phyloP scores from a whole-genome alignment of 2,113 vertebrate species.

The Neolamprologus ventralis region DNA sequence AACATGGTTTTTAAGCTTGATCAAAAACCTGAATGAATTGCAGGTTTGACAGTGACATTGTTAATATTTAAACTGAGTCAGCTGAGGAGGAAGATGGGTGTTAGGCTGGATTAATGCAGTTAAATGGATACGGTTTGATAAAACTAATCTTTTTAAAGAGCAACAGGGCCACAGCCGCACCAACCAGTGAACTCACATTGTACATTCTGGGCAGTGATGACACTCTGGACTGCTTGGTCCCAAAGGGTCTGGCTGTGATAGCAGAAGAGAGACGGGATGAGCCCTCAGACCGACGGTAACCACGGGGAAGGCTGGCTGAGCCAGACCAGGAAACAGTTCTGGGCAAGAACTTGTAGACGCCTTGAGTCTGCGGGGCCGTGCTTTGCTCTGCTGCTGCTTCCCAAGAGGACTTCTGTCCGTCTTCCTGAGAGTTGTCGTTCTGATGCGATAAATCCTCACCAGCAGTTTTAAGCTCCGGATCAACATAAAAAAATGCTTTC shows the following conservation, averaged over 20 bases:
- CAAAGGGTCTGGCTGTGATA: slow-evolving; percentile 87
- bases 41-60: neutral
- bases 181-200: slow-evolving; percentile 73
- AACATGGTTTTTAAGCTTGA: neutral
- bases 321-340: slow-evolving; percentile 33
- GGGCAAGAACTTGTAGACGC: neutral
- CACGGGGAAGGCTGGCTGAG: slow-evolving; percentile 85
- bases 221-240: slow-evolving; percentile 76
- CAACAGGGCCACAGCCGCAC: neutral
- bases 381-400: neutral
- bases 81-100: neutral
- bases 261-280: slow-evolving; percentile 82
- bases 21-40: neutral
- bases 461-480: neutral
- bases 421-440: neutral
- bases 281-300: slow-evolving; percentile 80
- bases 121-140: neutral
- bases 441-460: neutral
- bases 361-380: neutral
- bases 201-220: slow-evolving; percentile 76
- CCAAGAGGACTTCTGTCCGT: neutral
- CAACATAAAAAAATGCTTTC: neutral
- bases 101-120: neutral
- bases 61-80: neutral
- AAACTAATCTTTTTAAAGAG: neutral